Conservation (phyloP, 2,888 invertebrate genomes). For the Aquatica leii region DNA sequence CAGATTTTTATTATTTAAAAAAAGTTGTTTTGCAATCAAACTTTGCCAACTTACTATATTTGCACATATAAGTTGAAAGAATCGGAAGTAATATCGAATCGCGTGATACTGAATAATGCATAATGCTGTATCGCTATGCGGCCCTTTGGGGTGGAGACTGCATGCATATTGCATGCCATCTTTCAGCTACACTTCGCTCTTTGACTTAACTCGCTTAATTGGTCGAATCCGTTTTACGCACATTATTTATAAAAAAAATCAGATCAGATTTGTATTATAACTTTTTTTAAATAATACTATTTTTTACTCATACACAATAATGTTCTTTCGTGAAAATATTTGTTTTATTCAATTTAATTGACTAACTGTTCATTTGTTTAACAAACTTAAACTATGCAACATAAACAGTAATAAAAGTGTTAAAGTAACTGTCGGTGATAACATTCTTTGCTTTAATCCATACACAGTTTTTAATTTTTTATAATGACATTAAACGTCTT, state of each 20-base stretch:
- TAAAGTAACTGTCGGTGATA: no score
- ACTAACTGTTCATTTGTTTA: no score
- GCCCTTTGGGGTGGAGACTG: slow-evolving; percentile 45
- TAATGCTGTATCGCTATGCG: slow-evolving; percentile 50
- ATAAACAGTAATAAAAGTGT: no score
- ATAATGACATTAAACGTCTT: no score
- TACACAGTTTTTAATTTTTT: no score
- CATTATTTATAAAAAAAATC: slow-evolving; percentile 34
- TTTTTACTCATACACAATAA: no score
- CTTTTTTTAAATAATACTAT: no score
- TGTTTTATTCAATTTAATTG: no score
- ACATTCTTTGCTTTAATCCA: no score
- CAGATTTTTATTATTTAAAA: slow-evolving; percentile 3
- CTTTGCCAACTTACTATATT: slow-evolving; percentile 28
- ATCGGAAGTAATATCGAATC: slow-evolving; percentile 52
- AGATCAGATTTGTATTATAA: no score
- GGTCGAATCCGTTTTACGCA: slow-evolving; percentile 37
- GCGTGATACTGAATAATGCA: slow-evolving; percentile 53
- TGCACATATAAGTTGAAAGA: slow-evolving; percentile 50
- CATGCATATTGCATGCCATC: slow-evolving; percentile 50
- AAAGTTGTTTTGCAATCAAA: slow-evolving; percentile 15
- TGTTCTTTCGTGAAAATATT: no score
- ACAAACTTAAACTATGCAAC: no score
- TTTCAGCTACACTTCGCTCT: slow-evolving; percentile 47
- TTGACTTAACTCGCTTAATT: slow-evolving; percentile 47